Conservation (phyloP, 2,113 vertebrate genomes). For the Tilapia sparmanii region DNA sequence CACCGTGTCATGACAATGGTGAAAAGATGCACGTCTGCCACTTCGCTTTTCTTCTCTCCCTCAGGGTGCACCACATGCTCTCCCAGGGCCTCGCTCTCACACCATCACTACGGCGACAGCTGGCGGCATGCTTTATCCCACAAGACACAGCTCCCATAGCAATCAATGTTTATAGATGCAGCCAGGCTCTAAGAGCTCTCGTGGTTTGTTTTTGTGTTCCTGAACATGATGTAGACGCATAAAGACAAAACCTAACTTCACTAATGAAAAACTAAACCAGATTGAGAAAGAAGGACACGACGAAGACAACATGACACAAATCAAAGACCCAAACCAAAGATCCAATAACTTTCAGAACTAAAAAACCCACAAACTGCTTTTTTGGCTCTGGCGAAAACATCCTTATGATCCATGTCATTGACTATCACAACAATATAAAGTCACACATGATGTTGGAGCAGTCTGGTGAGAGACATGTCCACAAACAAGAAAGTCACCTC, state of each 20-base stretch:
- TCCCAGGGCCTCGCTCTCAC: neutral
- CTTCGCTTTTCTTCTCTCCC: neutral
- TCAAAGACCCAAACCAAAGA: neutral
- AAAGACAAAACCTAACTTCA: neutral
- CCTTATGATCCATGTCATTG: neutral
- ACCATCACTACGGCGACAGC: slow-evolving; percentile 36
- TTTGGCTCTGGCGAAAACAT: neutral
- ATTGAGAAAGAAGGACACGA: neutral
- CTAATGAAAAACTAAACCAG: neutral
- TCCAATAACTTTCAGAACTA: neutral
- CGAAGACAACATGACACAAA: neutral
- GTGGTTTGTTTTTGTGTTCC: neutral
- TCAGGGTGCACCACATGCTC: neutral
- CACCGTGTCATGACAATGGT: neutral
- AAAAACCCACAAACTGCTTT: neutral
- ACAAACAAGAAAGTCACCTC: neutral
- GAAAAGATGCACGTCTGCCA: neutral
- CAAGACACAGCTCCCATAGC: slow-evolving; percentile 37
- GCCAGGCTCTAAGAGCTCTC: neutral
- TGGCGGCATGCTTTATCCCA: slow-evolving; percentile 29
- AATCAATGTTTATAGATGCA: slow-evolving; percentile 13
- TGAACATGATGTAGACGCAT: neutral
- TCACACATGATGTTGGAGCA: neutral
- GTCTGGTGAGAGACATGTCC: neutral
- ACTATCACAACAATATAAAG: neutral